phyloP scores from a whole-genome alignment of 2,113 vertebrate species.

The Gymnogyps californianus region DNA sequence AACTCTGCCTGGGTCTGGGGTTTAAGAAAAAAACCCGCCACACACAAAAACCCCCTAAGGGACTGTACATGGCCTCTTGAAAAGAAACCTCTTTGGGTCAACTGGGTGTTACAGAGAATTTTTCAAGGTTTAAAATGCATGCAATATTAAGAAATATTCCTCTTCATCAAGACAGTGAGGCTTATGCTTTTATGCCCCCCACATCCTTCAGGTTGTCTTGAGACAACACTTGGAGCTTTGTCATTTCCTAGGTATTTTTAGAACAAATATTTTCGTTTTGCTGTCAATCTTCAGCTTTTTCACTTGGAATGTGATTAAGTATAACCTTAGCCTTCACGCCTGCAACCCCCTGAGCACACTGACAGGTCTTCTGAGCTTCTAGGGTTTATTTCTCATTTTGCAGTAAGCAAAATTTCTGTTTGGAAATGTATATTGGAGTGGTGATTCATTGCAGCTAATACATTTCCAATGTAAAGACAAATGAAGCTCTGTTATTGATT shows the following conservation, averaged over 20 bases:
- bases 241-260: conserved; percentile 57
- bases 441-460: conserved; percentile 28
- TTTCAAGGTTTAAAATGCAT: neutral
- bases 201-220: conserved; percentile 55
- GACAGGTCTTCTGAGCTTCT: conserved; percentile 49
- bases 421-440: neutral
- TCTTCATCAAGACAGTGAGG: neutral
- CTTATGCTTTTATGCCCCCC: neutral
- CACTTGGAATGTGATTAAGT: conserved; percentile 45
- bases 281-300: conserved; percentile 53
- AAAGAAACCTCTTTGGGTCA: neutral
- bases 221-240: conserved; percentile 52
- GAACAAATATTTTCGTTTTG: conserved; percentile 50
- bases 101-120: neutral
- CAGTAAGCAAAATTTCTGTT: conserved; percentile 20
- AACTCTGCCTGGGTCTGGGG: neutral
- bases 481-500: conserved; percentile 1
- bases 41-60: neutral
- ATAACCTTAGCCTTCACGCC: conserved; percentile 36
- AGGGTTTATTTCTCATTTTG: conserved; percentile 17
- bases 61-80: neutral
- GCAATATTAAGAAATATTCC: neutral
- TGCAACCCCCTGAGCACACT: neutral
- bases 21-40: neutral
- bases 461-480: neutral